Evolutionary conservation across 2,888 invertebrate species (phyloP).

Genomic region (Eutolmus rufibarbis): DNA sequence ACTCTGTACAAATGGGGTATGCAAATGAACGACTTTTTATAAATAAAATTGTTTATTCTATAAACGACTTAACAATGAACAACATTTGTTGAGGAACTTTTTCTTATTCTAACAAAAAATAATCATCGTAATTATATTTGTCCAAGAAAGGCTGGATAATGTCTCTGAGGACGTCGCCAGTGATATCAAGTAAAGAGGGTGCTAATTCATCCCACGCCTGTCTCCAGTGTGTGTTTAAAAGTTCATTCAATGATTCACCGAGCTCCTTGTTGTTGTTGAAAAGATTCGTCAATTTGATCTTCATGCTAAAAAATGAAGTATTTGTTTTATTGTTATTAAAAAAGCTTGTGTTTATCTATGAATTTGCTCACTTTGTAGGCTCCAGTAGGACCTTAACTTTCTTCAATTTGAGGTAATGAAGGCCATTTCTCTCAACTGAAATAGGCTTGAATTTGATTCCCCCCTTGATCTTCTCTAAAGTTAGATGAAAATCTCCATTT

Average conservation of each 20-base stretch:
- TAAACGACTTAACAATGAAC: background rate
- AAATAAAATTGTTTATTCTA: background rate
- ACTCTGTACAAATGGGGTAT: background rate
- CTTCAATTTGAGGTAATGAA: constrained; percentile 42
- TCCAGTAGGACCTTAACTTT: constrained; percentile 38
- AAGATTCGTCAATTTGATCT: constrained; percentile 48
- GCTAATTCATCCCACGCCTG: constrained; percentile 56
- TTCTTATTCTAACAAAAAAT: background rate
- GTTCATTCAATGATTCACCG: background rate
- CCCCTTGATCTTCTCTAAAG: constrained; percentile 42
- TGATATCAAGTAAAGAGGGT: constrained; percentile 6
- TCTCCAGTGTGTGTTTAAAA: constrained; percentile 43
- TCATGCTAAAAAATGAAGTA: background rate
- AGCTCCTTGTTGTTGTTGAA: constrained; percentile 38
- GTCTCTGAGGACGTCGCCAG: constrained; percentile 53
- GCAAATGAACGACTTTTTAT: background rate
- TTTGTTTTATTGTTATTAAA: background rate
- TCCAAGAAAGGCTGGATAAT: constrained; percentile 54
- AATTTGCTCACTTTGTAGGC: constrained; percentile 7
- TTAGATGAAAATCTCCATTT: constrained; percentile 46
- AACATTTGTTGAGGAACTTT: background rate
- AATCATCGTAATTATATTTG: constrained; percentile 3
- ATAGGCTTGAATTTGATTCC: constrained; percentile 42
- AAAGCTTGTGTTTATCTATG: background rate
- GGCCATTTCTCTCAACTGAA: constrained; percentile 32